Evolutionary conservation across 2,797 vertebrate genomes (phyloP).

Genomic region (Xiphophorus birchmanni): DNA sequence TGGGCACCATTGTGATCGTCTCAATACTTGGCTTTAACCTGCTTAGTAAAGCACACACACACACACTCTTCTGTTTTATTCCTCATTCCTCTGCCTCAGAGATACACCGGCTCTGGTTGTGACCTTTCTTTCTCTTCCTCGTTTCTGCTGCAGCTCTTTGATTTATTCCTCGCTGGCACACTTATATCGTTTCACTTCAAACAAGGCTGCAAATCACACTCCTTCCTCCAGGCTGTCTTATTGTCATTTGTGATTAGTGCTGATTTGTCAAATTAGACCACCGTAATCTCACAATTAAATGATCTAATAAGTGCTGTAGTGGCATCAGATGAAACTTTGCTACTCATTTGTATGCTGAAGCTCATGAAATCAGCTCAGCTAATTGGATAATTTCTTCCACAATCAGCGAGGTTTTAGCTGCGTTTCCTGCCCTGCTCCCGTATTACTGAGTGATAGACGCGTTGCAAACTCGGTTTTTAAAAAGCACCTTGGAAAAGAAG

Average conservation of each 20-base stretch:
- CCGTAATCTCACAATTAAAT: constrained; percentile 73
- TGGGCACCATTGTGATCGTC: constrained; percentile 37
- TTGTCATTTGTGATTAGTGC: constrained; percentile 73
- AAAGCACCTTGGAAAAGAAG: constrained; percentile 17
- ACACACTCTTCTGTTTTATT: background rate
- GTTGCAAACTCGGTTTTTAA: background rate
- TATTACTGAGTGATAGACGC: constrained; percentile 54
- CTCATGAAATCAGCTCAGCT: constrained; percentile 63
- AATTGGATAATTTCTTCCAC: constrained; percentile 64
- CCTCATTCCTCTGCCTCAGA: background rate
- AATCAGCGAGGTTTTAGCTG: constrained; percentile 65
- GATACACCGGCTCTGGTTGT: constrained; percentile 8
- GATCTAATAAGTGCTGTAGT: constrained; percentile 63
- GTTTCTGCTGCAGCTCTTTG: constrained; percentile 24
- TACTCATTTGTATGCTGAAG: constrained; percentile 71
- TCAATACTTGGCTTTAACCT: constrained; percentile 33
- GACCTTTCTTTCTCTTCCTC: constrained; percentile 26
- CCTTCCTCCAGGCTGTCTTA: constrained; percentile 47
- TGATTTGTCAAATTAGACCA: constrained; percentile 70
- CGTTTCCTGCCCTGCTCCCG: constrained; percentile 54
- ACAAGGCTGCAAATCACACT: constrained; percentile 4
- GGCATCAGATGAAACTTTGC: constrained; percentile 72
- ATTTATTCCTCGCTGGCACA: constrained; percentile 30
- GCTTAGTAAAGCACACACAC: background rate
- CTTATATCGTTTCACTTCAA: constrained; percentile 25